Base-by-base conservation (phyloP, 2,888 invertebrate species). In the Artemia sinica region DNA sequence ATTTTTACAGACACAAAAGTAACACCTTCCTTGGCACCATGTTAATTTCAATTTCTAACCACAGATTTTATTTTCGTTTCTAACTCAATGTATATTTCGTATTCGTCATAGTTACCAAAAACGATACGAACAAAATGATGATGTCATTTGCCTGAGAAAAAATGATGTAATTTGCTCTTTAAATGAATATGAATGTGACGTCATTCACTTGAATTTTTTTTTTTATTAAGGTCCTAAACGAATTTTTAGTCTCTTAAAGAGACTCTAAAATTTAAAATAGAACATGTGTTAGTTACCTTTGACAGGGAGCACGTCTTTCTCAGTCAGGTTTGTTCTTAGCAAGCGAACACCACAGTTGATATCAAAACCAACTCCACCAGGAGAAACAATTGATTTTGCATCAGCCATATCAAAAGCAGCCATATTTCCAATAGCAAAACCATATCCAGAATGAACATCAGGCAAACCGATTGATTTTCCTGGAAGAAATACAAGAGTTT, bases 401-500 rank as follows among this genome's bases (percentile, higher is more conserved):
- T 98, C 85, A 74, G 85, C 82, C 80, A 91, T 86, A 79, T 98
- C 97, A 81, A 99, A 99, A 7, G 98, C 98, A 72, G 98, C 98
- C 91, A 98, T 96, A 78, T 99, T 98, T 68, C 88, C 95, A 77
- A 98, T 99, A 13, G 98, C 97, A 84, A 99, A 98, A 68, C 98
- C 98, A 81, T 99, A 99, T 14, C 98, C 98, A 7, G 96, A 92
- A 79, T 97, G 97, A 18, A 97, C 86, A 80, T 97, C 97, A 0
- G 97, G 97, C 71, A 97, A 81, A 4, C 96, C 97, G 70, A 97
- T 87, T 1, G 96, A 96, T 74, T 78, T 84, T 58, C 58, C 58
- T 58, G 8, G 9, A 58, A 18, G 18, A 58, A 78, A 74, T 69
- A 74, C 28, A 28, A 28, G 28, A 28, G 28, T 28, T 28, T 1